Evolutionary conservation across 1,140 invertebrate genomes (phyloP), one percentile per base, ranked within the genome.

Genomic region (Mesaphorura yosii): DNA sequence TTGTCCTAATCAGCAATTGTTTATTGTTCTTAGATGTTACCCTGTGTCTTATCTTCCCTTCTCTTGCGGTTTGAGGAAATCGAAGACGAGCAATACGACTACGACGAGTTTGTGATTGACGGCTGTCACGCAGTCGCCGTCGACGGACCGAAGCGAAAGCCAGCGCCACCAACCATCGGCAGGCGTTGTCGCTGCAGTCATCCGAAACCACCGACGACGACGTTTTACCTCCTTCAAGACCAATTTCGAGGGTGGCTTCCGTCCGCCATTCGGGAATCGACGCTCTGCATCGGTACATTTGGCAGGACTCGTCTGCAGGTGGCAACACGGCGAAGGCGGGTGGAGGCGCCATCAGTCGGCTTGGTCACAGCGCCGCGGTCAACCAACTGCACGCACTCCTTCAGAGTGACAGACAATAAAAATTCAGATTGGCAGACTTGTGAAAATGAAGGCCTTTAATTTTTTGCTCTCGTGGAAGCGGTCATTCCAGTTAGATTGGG

Each of bases 321-420:
- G 31, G n/a, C n/a, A 34, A 10, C 31, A 10, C 31, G 10, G 10
- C 10, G 10, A 34, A 34, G n/a, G n/a, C 31, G 31, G n/a, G 10
- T n/a, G 31, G 31, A 34, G 52, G 52, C n/a, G 52, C 52, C 14
- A 27, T 54, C 10, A 54, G 52, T 40, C 15, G 52, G 29, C 25
- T 54, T 14, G 52, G 52, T 3, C 52, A 54, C 22, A 49, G 44
- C 31, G 47, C 52, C 17, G 52, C 52, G 19, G 27, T 54, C 20
- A 29, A 46, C 23, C 42, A 54, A 38, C n/a, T 34, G 31, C n/a
- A n/a, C n/a, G n/a, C n/a, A n/a, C n/a, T n/a, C n/a, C n/a, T n/a
- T n/a, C n/a, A n/a, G n/a, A n/a, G n/a, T n/a, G n/a, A n/a, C n/a
- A n/a, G n/a, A n/a, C n/a, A n/a, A n/a, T n/a, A n/a, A n/a, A n/a